Percentiles rank a stretch among this genome's conserved stretches.
These are phyloP conservation scores for Thymelicus sylvestris DNA, from an alignment of 2,888 invertebrate genomes.

Conservation along the genomic window DNA sequence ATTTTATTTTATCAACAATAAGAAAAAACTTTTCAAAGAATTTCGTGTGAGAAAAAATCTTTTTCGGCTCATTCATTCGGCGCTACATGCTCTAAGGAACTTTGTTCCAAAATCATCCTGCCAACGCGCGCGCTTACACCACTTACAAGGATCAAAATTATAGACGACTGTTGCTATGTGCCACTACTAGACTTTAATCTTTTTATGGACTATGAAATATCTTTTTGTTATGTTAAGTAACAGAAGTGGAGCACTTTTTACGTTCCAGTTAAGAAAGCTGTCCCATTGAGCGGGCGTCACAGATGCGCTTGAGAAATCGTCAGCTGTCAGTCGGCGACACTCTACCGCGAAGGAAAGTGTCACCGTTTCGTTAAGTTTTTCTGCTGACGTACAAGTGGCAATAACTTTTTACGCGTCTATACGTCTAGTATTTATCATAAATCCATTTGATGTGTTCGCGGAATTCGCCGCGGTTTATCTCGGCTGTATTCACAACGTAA, in stretches of 20 bases:
- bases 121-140: no score
- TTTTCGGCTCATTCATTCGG: no score
- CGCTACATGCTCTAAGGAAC: no score
- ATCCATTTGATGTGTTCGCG: not conserved
- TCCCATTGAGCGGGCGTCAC: conserved; percentile 14
- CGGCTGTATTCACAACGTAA: not conserved
- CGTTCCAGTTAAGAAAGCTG: conserved; percentile 10
- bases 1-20: no score
- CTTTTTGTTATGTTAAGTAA: conserved; percentile 7
- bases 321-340: not conserved
- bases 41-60: no score
- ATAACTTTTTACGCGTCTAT: not conserved
- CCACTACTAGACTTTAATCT: no score
- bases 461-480: not conserved
- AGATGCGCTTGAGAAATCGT: conserved; percentile 22
- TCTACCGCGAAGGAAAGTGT: conserved; percentile 7
- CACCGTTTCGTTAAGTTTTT: conserved; percentile 12
- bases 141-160: no score
- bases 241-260: conserved; percentile 2
- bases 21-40: no score
- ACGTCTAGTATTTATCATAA: not conserved
- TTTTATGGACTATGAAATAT: not conserved
- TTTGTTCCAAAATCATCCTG: no score
- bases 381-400: conserved; percentile 8
- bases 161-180: no score